Percentiles rank a stretch among this genome's conserved stretches.
phyloP scores from a whole-genome alignment of 2,888 invertebrate genomes.

The Drosophila tanythrix region DNA sequence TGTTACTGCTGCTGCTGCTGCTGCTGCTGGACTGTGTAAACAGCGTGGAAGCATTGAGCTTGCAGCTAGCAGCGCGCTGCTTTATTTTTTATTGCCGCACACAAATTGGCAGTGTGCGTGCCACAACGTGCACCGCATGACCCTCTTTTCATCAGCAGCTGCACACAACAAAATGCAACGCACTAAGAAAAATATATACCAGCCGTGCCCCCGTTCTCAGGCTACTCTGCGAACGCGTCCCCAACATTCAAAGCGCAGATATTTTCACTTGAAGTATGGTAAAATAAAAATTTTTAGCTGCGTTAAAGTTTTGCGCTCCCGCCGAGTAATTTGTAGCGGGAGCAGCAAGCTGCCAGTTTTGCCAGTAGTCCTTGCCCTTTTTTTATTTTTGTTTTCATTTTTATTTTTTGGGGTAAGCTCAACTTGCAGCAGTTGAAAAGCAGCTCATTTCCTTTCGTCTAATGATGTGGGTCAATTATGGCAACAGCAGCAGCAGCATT shows the following conservation, averaged over 20 bases:
- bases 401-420: conserved; percentile 50
- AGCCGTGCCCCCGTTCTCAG: not conserved
- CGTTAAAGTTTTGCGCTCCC: conserved; percentile 69
- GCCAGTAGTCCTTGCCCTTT: conserved; percentile 50
- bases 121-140: conserved; percentile 61
- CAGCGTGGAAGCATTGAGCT: conserved; percentile 58
- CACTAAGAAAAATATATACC: conserved; percentile 15
- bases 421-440: conserved; percentile 65
- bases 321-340: conserved; percentile 72
- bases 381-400: conserved; percentile 25
- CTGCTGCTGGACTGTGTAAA: conserved; percentile 65
- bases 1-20: not conserved
- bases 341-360: conserved; percentile 34
- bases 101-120: conserved; percentile 80
- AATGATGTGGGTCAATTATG: conserved; percentile 80
- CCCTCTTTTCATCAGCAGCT: conserved; percentile 72
- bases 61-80: conserved; percentile 45
- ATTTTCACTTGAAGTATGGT: conserved; percentile 78
- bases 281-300: conserved; percentile 69
- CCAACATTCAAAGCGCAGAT: conserved; percentile 65
- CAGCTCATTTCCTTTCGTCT: conserved; percentile 79
- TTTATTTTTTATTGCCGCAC: conserved; percentile 66
- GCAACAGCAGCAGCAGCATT: conserved; percentile 50
- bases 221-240: not conserved
- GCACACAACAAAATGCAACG: conserved; percentile 68